Base-by-base conservation (phyloP, 2,113 vertebrate genomes). In the Nycticryphes semicollaris region DNA sequence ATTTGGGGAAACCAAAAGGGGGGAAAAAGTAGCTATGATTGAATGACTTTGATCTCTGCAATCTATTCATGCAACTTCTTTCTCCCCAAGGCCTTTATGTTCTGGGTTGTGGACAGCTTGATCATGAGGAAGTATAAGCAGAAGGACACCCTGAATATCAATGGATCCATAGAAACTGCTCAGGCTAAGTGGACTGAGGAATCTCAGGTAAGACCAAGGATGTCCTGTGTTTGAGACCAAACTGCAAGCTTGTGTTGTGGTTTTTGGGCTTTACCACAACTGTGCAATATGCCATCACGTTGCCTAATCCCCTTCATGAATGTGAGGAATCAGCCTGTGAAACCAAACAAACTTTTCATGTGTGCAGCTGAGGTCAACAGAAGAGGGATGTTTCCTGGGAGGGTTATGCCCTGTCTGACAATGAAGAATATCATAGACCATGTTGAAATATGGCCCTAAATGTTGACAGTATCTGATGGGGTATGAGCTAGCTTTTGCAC, bases 31-130 rank as follows among this genome's bases (percentile, higher is more conserved):
- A 35, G 10, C 23, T 78, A 6, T 56, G 51, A 15, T 5, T 25
- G 45, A 31, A 37, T 57, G 6, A 14, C 47, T 87, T 48, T 45
- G 13, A 14, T 63, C 37, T 90, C 43, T 90, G 63, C 50, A 60
- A 2, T 75, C 20, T 78, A 2, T 73, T 93, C 6, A 81, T 51
- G 7, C 14, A 60, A 75, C 3, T 87, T 77, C 9, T 90, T 82
- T 75, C 30, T 79, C 53, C 79, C 48, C n/a, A 62, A 99, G 98
- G 97, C 98, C 54, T 90, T 98, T 91, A 98, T 98, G 98, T 98
- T 98, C 97, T 99, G 98, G 98, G 97, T 98, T 95, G 98, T 98
- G 76, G 98, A 99, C 97, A 98, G 98, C 68, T 97, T 98, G 97
- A 98, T 96, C 95, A 99, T 98, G 98, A 98, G 97, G 96, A 98